Evolutionary conservation across 2,888 invertebrate genomes (phyloP), one percentile per base, ranked within the genome.

Genomic region (Schrankia costaestrigalis): DNA sequence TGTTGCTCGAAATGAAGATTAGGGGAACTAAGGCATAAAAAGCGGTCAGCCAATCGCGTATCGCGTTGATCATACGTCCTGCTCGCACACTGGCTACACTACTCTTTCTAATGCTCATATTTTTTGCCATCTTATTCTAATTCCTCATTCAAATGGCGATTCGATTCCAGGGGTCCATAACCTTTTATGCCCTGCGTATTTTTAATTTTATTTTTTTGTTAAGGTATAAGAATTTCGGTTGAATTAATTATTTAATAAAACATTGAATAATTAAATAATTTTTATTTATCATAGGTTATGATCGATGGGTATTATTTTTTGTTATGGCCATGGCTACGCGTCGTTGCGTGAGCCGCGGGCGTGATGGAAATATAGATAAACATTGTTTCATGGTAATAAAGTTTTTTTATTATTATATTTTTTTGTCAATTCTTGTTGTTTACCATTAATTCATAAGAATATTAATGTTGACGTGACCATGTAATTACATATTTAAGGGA

Each of bases 21-120:
- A 86, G 87, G 87, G 87, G 86, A 86, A 85, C 82, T 85, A 83
- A 85, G 59, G 75, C 79, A 86, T 86, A 86, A 87, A 87, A 87
- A 85, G 73, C 72, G 78, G 82, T 81, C 84, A 82, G 78, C 86
- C 86, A 86, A 87, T 86, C 56, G 69, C 65, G 59, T 55, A 43
- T 55, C 63, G 53, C 55, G 51, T 36, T 63, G 54, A 50, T 73
- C 54, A 46, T 50, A 66, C 49, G 58, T 83, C 82, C 65, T 68
- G 62, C 56, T 86, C 76, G 41, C 65, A 35, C 77, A 35, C 32
- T 52, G 61, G 56, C 63, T 62, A 63, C 63, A 58, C 64, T 11
- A 58, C 66, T 85, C 82, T 76, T 74, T 86, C 86, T 87, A 87
- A 85, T 84, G 83, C 79, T 79, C 71, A 78, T 81, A 79, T 86